Evolutionary conservation across 1,140 invertebrate species (phyloP), one percentile per base, ranked within the genome.

Genomic region (Phenacoccus solenopsis): DNA sequence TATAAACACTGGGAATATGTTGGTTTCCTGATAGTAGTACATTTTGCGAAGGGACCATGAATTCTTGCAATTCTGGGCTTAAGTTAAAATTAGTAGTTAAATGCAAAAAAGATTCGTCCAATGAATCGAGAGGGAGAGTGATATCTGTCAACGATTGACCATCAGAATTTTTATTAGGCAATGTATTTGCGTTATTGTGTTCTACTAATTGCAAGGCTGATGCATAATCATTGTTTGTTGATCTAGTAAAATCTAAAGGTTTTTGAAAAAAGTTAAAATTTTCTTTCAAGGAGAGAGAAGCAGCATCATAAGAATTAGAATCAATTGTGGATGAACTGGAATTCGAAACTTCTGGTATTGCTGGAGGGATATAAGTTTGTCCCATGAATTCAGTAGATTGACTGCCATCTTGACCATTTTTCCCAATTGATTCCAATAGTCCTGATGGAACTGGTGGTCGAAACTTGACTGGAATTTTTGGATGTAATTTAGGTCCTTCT

Each of bases 391-490:
- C 16, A 10, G 59, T 24, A 24, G 10, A 9, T 64, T 59, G 56
- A 59, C 59, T 64, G 59, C 1, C 22, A 1, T 27, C 59, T 61
- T 77, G 72, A 73, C 81, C 21, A 75, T 79, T 83, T 77, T 24
- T 79, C n/a, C 25, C 78, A 71, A 81, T 85, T 16, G 85, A 83
- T 72, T 86, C 81, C 1, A 88, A 77, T 1, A 90, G 75, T 1
- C 86, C 87, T 64, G 79, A 78, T 2, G 88, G 88, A 1, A 90
- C 84, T 0, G 85, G 82, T 28, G 88, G 86, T 68, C 86, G 82
- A 75, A 89, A 89, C 74, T 86, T 83, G 7, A 88, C 81, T 0
- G 85, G 85, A 28, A 81, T 78, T 76, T 80, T 82, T 1, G 86
- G 84, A 49, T 79, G 78, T 12, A 74, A 27, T 64, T 75, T 73